A percentile compares a stretch with the other conserved stretches of the same genome.
phyloP scores from a whole-genome alignment of 2,797 vertebrate species.

The Rhabdomys pumilio region DNA sequence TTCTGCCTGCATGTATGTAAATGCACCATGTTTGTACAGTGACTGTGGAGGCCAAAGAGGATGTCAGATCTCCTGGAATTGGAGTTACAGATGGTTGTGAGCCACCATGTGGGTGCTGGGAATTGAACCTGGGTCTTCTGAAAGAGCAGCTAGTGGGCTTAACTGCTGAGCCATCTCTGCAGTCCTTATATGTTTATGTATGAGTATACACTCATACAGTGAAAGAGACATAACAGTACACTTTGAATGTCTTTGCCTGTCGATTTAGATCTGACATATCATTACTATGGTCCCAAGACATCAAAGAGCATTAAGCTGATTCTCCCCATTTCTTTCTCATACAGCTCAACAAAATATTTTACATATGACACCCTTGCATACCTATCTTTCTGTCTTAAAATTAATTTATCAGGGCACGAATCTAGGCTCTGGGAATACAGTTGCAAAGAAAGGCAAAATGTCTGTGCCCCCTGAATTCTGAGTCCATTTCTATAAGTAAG shows the following conservation, averaged over 20 bases:
- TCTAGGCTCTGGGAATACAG: not conserved
- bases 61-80: not conserved
- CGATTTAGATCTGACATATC: not conserved
- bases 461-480: not conserved
- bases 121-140: not conserved
- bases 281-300: conserved; percentile 25
- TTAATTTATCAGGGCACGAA: not conserved
- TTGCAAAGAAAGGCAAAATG: conserved; percentile 46
- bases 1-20: not conserved
- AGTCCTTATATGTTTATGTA: not conserved
- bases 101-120: not conserved
- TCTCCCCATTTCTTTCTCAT: not conserved
- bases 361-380: not conserved
- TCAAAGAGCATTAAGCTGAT: conserved; percentile 18
- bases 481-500: conserved; percentile 7
- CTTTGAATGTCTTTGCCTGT: not conserved
- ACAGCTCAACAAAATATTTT: conserved; percentile 53
- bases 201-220: not conserved
- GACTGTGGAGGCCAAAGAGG: not conserved
- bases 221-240: not conserved
- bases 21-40: not conserved
- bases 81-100: not conserved
- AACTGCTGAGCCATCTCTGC: not conserved
- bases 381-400: conserved; percentile 23
- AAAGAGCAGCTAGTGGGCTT: not conserved